Evolutionary conservation across 2,797 vertebrate genomes (phyloP).

Genomic region (Hoplostethus mediterraneus): DNA sequence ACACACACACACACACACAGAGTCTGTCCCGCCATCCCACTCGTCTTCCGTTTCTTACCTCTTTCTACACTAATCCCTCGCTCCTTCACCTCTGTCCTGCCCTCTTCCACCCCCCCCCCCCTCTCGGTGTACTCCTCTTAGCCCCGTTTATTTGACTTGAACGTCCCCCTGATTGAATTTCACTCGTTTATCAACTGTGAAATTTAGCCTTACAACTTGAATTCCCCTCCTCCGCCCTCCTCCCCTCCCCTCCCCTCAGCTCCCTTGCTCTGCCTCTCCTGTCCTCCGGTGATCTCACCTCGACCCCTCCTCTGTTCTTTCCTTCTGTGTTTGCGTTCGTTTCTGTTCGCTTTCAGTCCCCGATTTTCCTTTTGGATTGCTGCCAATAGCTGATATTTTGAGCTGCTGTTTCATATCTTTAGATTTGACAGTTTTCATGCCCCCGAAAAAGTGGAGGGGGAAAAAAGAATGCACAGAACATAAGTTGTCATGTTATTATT

Average conservation of each 20-base stretch:
- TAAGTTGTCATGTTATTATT: no score
- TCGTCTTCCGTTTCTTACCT: conserved; percentile 23
- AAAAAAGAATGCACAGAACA: no score
- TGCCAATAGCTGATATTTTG: no score
- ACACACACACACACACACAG: conserved; percentile 16
- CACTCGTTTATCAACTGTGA: conserved; percentile 66
- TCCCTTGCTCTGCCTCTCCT: not conserved
- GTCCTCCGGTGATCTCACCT: not conserved
- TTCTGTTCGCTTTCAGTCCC: no score
- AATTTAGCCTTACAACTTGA: conserved; percentile 56
- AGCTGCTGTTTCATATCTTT: no score
- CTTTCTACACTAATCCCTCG: conserved; percentile 49
- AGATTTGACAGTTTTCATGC: no score
- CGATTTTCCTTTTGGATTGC: no score
- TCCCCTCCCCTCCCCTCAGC: not conserved
- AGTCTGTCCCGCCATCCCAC: conserved; percentile 8
- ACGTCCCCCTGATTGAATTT: conserved; percentile 62
- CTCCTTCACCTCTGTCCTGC: conserved; percentile 47
- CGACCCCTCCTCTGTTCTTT: not conserved
- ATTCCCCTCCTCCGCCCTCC: conserved; percentile 6
- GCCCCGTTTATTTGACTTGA: conserved; percentile 59
- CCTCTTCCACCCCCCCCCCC: conserved; percentile 35
- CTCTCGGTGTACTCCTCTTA: conserved; percentile 31
- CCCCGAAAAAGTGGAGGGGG: no score
- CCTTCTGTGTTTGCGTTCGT: no score